A percentile compares a stretch with the other conserved stretches of the same genome.
Conservation (phyloP, 2,797 vertebrate species). For the Natrix natrix region DNA sequence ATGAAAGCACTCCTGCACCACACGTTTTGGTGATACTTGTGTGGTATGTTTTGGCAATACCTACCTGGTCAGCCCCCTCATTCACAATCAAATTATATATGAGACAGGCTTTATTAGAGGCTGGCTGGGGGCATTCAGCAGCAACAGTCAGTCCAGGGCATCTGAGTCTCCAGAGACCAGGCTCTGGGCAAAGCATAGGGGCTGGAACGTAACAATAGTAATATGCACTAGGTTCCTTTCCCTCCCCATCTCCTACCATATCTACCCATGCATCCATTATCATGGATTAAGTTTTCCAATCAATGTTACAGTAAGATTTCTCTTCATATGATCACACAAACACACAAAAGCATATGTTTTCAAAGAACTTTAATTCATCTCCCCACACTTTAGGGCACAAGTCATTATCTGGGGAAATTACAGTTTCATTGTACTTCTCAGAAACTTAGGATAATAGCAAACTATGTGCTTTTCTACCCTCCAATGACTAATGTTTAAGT, state of each 20-base stretch:
- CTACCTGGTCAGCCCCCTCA: neutral
- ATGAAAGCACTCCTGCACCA: neutral
- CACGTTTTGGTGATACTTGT: neutral
- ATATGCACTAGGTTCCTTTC: neutral
- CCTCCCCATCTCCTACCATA: neutral
- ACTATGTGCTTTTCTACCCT: slow-evolving; percentile 37
- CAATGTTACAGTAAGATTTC: neutral
- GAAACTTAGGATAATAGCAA: slow-evolving; percentile 49
- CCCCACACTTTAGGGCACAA: slow-evolving; percentile 53
- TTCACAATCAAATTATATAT: neutral
- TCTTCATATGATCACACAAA: slow-evolving; percentile 38
- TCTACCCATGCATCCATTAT: neutral
- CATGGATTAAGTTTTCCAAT: neutral
- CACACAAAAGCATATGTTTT: slow-evolving; percentile 37
- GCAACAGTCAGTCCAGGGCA: neutral
- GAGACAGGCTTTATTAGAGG: neutral
- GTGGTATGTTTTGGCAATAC: neutral
- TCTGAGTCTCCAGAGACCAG: neutral
- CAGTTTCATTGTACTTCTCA: slow-evolving; percentile 39
- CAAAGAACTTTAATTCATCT: slow-evolving; percentile 64
- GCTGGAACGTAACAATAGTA: neutral
- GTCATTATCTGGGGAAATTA: slow-evolving; percentile 51
- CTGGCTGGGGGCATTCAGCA: neutral
- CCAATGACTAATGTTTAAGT: slow-evolving; percentile 52
- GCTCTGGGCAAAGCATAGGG: neutral